Evolutionary conservation across 2,888 invertebrate genomes (phyloP).

Genomic region (Asteroscopus sphinx): DNA sequence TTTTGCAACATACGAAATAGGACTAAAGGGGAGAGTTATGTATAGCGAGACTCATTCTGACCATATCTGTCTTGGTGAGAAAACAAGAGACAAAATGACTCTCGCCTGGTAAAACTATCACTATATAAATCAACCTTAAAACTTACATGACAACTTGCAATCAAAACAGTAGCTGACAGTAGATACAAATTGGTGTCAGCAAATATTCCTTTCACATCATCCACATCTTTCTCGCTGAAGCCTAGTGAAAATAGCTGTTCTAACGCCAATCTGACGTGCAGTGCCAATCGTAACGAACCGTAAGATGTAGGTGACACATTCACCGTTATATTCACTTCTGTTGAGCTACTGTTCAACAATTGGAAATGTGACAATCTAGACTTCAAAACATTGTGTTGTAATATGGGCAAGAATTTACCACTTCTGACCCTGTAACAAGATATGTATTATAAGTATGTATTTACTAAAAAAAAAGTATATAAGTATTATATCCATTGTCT

Average conservation of each 20-base stretch:
- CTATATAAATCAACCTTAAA: constrained; percentile 1
- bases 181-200: constrained; percentile 98
- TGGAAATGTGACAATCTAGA: constrained; percentile 94
- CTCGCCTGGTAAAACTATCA: too few species aligned
- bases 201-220: constrained; percentile 98
- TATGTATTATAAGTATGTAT: too few species aligned
- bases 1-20: too few species aligned
- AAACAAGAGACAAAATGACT: too few species aligned
- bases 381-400: constrained; percentile 95
- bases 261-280: constrained; percentile 94
- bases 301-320: constrained; percentile 93
- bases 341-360: constrained; percentile 90
- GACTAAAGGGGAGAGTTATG: too few species aligned
- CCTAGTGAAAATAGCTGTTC: constrained; percentile 93
- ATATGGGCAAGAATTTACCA: constrained; percentile 94
- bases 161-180: constrained; percentile 96
- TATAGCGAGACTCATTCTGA: too few species aligned
- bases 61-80: too few species aligned
- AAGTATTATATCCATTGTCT: too few species aligned
- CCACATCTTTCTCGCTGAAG: constrained; percentile 97
- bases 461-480: too few species aligned
- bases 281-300: constrained; percentile 93
- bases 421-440: constrained; percentile 88
- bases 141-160: constrained; percentile 98
- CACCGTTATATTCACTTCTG: constrained; percentile 92